Percentiles rank a stretch among this genome's conserved stretches.
Conservation (phyloP, 2,888 invertebrate genomes). For the Lithodes maja region DNA sequence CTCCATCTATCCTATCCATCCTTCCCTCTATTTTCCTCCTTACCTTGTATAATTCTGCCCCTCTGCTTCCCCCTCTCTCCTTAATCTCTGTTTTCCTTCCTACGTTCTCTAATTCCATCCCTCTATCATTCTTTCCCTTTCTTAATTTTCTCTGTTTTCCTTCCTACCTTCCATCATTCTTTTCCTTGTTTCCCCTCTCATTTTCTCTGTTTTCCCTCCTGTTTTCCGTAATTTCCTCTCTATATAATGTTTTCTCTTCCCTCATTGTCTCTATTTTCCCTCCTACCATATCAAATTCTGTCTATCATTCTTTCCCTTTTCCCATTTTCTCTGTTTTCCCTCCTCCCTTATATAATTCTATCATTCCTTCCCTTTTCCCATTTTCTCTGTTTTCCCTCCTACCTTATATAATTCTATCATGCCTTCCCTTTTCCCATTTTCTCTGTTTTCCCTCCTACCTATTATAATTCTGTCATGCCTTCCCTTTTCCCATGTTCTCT, state of each 20-base stretch:
- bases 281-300: too few relatives aligned
- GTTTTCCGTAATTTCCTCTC: neutral
- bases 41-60: neutral
- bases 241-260: neutral
- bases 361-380: neutral
- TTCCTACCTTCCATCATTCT: neutral
- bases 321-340: neutral
- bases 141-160: neutral
- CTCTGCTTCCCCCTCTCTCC: too few relatives aligned
- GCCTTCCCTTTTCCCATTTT: neutral
- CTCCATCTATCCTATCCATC: neutral
- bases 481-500: neutral
- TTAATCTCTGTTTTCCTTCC: too few relatives aligned
- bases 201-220: neutral
- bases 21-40: neutral
- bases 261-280: too few relatives aligned
- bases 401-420: too few relatives aligned
- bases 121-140: too few relatives aligned
- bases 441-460: neutral
- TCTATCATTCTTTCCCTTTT: neutral
- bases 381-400: neutral
- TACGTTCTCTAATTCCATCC: too few relatives aligned
- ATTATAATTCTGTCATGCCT: too few relatives aligned
- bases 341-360: neutral
- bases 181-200: neutral